A percentile compares a stretch with the other conserved stretches of the same genome.
These are phyloP conservation scores for Dolichotis patagonum DNA, from an alignment of 2,113 vertebrate species.

Conservation along the genomic window DNA sequence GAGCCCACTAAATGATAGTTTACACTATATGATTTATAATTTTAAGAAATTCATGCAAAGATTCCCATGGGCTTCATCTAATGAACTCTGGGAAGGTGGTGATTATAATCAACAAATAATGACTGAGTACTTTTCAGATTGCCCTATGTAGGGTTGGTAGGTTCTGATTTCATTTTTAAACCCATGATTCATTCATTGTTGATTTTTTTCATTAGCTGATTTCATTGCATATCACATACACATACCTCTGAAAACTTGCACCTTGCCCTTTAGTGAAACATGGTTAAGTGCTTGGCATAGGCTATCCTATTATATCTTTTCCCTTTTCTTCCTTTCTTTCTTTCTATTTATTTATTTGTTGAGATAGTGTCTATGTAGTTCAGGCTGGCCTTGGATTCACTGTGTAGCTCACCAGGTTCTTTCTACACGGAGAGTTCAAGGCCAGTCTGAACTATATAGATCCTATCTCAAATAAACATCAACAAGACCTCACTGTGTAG, in stretches of 20 bases:
- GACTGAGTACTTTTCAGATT: neutral
- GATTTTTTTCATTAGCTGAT: neutral
- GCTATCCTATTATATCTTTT: neutral
- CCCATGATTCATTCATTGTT: neutral
- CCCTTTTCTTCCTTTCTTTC: neutral
- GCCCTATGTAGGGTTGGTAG: neutral
- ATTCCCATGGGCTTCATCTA: neutral
- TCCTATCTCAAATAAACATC: neutral
- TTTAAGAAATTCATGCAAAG: neutral
- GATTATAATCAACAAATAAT: neutral
- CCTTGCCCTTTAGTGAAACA: neutral
- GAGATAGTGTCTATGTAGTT: neutral
- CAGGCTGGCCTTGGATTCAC: neutral
- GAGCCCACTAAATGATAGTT: neutral
- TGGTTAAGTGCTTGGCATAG: neutral
- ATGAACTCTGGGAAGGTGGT: neutral
- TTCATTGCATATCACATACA: neutral
- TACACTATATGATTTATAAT: neutral
- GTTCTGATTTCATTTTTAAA: neutral
- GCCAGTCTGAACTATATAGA: neutral
- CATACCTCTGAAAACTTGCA: neutral
- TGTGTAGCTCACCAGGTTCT: neutral
- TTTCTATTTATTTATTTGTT: neutral
- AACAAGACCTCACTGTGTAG: neutral
- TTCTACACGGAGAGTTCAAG: neutral